Base-by-base conservation (phyloP, 1,140 invertebrate species). In the Dendroctonus ponderosae region DNA sequence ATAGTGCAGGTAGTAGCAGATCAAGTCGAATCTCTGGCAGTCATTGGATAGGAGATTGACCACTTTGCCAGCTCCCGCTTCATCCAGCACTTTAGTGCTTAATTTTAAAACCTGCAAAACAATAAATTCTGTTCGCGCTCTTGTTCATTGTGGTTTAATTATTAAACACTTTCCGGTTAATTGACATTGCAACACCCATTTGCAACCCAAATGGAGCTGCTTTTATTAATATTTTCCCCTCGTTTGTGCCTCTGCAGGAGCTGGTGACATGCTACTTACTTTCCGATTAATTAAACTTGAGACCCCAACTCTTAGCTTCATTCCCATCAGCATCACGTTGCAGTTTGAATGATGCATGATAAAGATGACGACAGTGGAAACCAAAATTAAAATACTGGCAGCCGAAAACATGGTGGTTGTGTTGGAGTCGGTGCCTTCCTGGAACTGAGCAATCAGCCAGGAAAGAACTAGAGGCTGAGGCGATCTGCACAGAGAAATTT, bases 41-140 rank as follows among this genome's bases (percentile, higher is more conserved):
- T 94, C 92, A 72, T 93, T 94, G 0, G 92, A 91, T 61, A 95
- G 79, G 9, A 94, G 77, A 79, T 95, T 95, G 3, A 94, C 88
- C 41, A 94, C 81, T 80, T 93, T 91, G 0, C 92, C 92, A 2
- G 87, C 86, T 0, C 90, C 89, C 3, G 90, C 88, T 71, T 88
- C 80, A 0, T 85, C 85, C 8, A 91, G 72, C 0, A 91, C 84
- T 50, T 81, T 80, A 79, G 86, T 85, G 62, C 82, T 88, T 40
- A 90, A 78, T 2, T 82, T 81, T 6, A 88, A 75, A 0, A 86
- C 79, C 85, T 87, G 68, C 53, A 75, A 75, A 69, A 11, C n/a
- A n/a, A n/a, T n/a, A n/a, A n/a, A n/a, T n/a, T n/a, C n/a, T n/a
- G n/a, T n/a, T n/a, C n/a, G n/a, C n/a, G n/a, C n/a, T n/a, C n/a